These are phyloP conservation scores for Panorpa germanica DNA, from an alignment of 2,888 invertebrate species.

Conservation along the genomic window DNA sequence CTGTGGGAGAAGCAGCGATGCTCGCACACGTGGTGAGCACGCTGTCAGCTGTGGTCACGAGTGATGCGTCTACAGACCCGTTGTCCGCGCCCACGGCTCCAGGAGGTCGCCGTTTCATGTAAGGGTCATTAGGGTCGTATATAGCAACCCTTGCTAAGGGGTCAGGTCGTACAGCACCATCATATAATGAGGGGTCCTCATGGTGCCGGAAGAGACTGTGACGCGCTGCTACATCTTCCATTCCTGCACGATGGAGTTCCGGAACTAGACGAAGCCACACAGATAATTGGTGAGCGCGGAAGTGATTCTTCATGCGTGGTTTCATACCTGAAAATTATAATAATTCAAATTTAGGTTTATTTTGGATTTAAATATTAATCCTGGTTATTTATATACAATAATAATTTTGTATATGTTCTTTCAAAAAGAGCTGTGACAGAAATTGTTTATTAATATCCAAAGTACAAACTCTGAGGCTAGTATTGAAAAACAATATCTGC, in stretches of 20 bases:
- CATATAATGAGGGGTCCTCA: constrained; percentile 75
- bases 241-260: constrained; percentile 70
- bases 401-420: not conserved
- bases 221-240: constrained; percentile 72
- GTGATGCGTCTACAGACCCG: constrained; percentile 38
- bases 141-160: constrained; percentile 47
- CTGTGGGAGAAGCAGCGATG: constrained; percentile 26
- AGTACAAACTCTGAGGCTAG: no score
- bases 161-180: constrained; percentile 72
- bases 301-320: constrained; percentile 81
- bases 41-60: constrained; percentile 51
- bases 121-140: constrained; percentile 41
- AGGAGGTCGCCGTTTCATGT: constrained; percentile 34
- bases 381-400: not conserved
- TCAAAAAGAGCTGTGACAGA: no score
- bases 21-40: constrained; percentile 54
- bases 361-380: not conserved
- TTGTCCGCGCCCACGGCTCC: constrained; percentile 29
- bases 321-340: constrained; percentile 54
- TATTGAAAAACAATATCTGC: no score
- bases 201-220: constrained; percentile 83
- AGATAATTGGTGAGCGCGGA: constrained; percentile 83
- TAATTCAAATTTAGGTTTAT: not conserved
- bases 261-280: constrained; percentile 90
- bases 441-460: no score